Conservation (phyloP, 2,113 vertebrate genomes). For the Delphinapterus leucas region DNA sequence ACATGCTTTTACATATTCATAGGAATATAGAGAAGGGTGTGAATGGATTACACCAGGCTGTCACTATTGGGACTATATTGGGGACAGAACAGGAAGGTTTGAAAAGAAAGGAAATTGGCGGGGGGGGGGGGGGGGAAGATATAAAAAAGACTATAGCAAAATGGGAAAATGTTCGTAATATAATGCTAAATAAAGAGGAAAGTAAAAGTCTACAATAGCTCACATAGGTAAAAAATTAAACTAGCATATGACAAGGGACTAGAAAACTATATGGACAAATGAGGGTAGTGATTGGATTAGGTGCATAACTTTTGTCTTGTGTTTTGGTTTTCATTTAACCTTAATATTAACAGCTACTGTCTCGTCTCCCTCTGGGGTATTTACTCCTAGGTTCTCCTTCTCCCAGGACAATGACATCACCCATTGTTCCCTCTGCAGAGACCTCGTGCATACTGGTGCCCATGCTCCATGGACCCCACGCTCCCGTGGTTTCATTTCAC, state of each 20-base stretch:
- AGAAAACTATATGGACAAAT: not conserved
- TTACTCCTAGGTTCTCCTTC: not conserved
- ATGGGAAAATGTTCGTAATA: not conserved
- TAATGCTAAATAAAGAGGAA: not conserved
- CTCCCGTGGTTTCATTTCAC: not conserved
- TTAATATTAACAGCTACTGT: not conserved
- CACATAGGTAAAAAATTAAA: not conserved
- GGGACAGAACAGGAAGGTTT: not conserved
- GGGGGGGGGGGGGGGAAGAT: not conserved
- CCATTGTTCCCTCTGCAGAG: not conserved
- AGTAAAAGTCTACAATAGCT: not conserved
- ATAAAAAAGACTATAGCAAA: not conserved
- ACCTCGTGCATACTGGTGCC: fast-evolving
- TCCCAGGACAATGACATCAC: not conserved
- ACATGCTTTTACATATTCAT: not conserved
- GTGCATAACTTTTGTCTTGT: not conserved
- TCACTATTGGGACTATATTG: not conserved
- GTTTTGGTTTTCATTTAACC: not conserved
- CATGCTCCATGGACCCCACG: fast-evolving
- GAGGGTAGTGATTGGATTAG: not conserved
- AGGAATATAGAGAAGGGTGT: not conserved
- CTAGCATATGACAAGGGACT: not conserved
- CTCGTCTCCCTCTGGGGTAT: not conserved
- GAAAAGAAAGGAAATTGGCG: not conserved
- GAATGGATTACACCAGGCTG: not conserved